Percentiles rank a stretch among this genome's conserved stretches.
Conservation (phyloP, 2,113 vertebrate species). For the Pollimyrus isidori region DNA sequence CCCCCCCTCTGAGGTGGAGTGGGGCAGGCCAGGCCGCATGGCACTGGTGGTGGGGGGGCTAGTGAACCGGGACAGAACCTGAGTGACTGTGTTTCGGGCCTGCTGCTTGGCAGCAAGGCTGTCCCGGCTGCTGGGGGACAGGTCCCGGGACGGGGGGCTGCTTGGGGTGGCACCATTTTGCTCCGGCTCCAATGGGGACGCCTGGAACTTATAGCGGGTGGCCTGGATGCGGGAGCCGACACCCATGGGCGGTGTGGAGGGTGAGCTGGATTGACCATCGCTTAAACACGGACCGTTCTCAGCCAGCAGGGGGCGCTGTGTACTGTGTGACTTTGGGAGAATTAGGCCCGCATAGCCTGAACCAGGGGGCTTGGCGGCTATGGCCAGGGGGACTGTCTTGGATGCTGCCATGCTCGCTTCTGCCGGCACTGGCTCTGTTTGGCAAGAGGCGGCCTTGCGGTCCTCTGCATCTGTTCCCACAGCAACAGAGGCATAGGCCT, state of each 20-base stretch:
- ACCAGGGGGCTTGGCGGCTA: slow-evolving; percentile 71
- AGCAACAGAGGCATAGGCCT: slow-evolving; percentile 59
- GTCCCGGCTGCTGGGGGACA: slow-evolving; percentile 88
- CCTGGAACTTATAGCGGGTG: slow-evolving; percentile 90
- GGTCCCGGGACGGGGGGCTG: slow-evolving; percentile 80
- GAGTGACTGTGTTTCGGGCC: slow-evolving; percentile 91
- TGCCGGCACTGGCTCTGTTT: slow-evolving; percentile 61
- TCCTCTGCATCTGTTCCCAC: slow-evolving; percentile 70
- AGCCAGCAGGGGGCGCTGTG: slow-evolving; percentile 67
- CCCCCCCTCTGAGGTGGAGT: slow-evolving; percentile 58
- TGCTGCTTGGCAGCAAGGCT: slow-evolving; percentile 87
- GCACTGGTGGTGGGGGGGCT: slow-evolving; percentile 65
- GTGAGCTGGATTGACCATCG: slow-evolving; percentile 43
- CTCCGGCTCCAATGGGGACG: slow-evolving; percentile 78
- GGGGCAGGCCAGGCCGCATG: slow-evolving; percentile 54
- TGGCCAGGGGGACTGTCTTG: slow-evolving; percentile 75
- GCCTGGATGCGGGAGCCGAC: slow-evolving; percentile 87
- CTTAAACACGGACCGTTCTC: slow-evolving; percentile 69
- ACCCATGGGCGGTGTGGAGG: slow-evolving; percentile 59
- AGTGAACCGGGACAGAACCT: slow-evolving; percentile 90
- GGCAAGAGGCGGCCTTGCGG: slow-evolving; percentile 70
- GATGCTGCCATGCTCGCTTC: slow-evolving; percentile 47
- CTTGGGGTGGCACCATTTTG: slow-evolving; percentile 86
- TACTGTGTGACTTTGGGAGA: slow-evolving; percentile 61
- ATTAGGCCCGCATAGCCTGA: slow-evolving; percentile 65